Percentiles rank a stretch among this genome's conserved stretches.
phyloP scores from a whole-genome alignment of 2,888 invertebrate genomes.

The Microctonus hyperodae region DNA sequence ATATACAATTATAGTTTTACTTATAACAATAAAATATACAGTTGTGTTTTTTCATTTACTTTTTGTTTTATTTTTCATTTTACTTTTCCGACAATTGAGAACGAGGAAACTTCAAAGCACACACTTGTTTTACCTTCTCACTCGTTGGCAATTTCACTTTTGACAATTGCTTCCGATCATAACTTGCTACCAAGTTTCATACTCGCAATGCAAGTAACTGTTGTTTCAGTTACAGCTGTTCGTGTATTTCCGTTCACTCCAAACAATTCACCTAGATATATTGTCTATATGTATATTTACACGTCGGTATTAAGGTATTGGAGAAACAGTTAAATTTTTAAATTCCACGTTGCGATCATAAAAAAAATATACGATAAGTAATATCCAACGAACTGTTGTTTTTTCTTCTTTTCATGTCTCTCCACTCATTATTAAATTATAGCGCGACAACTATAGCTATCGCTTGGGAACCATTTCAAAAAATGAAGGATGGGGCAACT shows the following conservation, averaged over 20 bases:
- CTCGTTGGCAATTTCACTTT: not conserved
- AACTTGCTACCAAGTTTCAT: slow-evolving; percentile 11
- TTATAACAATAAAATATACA: slow-evolving; percentile 19
- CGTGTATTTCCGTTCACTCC: not conserved
- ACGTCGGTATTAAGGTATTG: not conserved
- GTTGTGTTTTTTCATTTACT: slow-evolving; percentile 8
- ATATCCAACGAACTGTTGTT: not conserved
- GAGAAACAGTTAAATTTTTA: slow-evolving; percentile 1
- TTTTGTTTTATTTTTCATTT: slow-evolving; percentile 32
- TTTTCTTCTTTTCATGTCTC: not conserved
- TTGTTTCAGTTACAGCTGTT: slow-evolving; percentile 12
- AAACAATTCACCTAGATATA: not conserved
- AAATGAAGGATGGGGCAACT: not conserved
- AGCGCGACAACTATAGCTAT: not conserved
- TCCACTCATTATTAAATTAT: not conserved
- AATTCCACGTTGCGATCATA: not conserved
- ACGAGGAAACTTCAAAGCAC: slow-evolving; percentile 17
- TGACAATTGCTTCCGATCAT: slow-evolving; percentile 12
- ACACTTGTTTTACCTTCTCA: not conserved
- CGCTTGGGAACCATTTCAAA: not conserved
- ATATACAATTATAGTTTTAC: slow-evolving; percentile 32
- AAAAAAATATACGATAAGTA: not conserved
- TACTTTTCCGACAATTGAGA: slow-evolving; percentile 9
- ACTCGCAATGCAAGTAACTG: not conserved
- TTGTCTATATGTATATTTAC: not conserved